Conservation (phyloP, 23 tunicate genomes). For the Ciona savignyi region DNA sequence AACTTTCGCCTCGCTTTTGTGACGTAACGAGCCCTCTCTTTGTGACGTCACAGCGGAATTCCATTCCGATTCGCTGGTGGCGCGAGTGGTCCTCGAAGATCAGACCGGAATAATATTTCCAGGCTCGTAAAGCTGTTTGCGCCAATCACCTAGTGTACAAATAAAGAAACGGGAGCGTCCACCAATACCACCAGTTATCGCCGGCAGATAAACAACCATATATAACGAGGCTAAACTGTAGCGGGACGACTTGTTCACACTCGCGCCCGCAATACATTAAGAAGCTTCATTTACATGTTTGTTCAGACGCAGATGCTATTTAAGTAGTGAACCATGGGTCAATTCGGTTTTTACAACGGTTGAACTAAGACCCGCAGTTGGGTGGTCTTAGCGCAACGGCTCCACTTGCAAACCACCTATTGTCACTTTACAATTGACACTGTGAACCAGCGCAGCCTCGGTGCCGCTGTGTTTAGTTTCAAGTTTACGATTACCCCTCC, state of each 20-base stretch:
- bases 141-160: neutral
- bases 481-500: neutral
- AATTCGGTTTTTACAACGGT: neutral
- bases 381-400: neutral
- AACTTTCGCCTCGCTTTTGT: slow-evolving; percentile 1
- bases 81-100: neutral
- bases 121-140: neutral
- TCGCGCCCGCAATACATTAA: no score
- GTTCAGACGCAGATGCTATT: neutral
- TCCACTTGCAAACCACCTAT: neutral
- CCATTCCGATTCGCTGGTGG: slow-evolving; percentile 1
- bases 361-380: neutral
- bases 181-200: neutral
- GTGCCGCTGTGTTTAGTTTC: neutral
- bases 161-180: neutral
- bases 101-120: neutral
- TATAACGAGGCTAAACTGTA: no score
- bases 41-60: neutral
- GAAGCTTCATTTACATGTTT: no score
- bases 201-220: neutral
- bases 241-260: no score
- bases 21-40: neutral
- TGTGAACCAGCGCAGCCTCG: neutral
- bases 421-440: neutral
- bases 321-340: neutral